phyloP scores from a whole-genome alignment of 1,140 invertebrate species.

The Andricus grossulariae region DNA sequence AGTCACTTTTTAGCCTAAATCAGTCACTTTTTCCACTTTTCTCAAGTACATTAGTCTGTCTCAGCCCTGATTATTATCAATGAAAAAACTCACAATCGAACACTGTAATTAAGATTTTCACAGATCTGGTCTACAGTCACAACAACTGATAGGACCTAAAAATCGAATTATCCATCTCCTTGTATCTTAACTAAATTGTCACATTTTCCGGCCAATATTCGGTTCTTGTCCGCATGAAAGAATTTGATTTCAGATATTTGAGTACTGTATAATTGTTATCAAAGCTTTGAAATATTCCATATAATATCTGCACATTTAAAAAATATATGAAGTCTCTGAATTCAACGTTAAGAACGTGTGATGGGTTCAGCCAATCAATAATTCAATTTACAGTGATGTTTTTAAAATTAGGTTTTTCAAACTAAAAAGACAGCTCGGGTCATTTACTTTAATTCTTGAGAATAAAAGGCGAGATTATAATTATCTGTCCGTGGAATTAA shows the following conservation, averaged over 20 bases:
- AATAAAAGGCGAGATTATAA: no score
- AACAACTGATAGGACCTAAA: slow-evolving; percentile 51
- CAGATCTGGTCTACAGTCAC: slow-evolving; percentile 65
- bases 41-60: no score
- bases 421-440: no score
- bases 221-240: slow-evolving; percentile 47
- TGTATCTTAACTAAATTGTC: slow-evolving; percentile 68
- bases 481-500: no score
- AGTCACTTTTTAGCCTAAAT: no score
- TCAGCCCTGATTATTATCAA: background rate
- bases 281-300: background rate
- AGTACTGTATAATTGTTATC: background rate
- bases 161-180: slow-evolving; percentile 39
- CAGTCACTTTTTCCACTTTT: no score
- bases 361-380: background rate
- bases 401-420: no score
- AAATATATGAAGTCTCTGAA: background rate
- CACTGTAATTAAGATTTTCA: slow-evolving; percentile 43
- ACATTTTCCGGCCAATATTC: slow-evolving; percentile 51
- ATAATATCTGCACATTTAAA: background rate
- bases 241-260: slow-evolving; percentile 20
- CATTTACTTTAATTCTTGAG: no score
- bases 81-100: background rate
- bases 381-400: background rate
- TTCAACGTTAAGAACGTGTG: background rate